These are phyloP conservation scores for Cherax destructor DNA, from an alignment of 1,140 invertebrate genomes.

Conservation along the genomic window DNA sequence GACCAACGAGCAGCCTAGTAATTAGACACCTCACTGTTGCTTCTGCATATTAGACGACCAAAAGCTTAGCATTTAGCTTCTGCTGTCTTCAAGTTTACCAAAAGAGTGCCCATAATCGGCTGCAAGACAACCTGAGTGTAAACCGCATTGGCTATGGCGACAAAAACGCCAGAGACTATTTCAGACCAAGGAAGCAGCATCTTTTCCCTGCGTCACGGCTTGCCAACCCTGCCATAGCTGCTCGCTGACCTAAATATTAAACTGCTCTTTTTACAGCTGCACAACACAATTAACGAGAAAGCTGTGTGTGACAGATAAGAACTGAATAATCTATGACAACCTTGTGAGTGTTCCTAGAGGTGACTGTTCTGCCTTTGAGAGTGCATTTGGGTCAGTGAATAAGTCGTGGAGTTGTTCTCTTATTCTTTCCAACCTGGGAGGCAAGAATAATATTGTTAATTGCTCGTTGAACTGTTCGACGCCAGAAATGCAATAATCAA, in stretches of 20 bases:
- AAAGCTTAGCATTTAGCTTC: too few species aligned
- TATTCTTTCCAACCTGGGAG: too few species aligned
- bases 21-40: too few species aligned
- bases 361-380: too few species aligned
- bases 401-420: too few species aligned
- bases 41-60: too few species aligned
- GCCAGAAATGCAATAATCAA: neutral
- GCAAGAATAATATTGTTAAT: too few species aligned
- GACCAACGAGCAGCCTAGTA: too few species aligned
- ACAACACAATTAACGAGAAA: neutral
- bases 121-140: neutral
- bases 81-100: too few species aligned
- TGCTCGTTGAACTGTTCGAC: too few species aligned
- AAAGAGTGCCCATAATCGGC: neutral
- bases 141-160: neutral
- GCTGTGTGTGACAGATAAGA: neutral
- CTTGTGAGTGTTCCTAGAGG: too few species aligned
- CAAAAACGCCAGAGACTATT: neutral
- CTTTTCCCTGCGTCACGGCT: neutral
- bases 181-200: neutral
- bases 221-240: neutral
- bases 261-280: neutral
- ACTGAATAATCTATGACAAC: neutral
- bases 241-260: neutral
- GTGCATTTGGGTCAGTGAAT: too few species aligned